These are phyloP conservation scores for Agrochola litura DNA, from an alignment of 2,888 invertebrate genomes.

Conservation along the genomic window DNA sequence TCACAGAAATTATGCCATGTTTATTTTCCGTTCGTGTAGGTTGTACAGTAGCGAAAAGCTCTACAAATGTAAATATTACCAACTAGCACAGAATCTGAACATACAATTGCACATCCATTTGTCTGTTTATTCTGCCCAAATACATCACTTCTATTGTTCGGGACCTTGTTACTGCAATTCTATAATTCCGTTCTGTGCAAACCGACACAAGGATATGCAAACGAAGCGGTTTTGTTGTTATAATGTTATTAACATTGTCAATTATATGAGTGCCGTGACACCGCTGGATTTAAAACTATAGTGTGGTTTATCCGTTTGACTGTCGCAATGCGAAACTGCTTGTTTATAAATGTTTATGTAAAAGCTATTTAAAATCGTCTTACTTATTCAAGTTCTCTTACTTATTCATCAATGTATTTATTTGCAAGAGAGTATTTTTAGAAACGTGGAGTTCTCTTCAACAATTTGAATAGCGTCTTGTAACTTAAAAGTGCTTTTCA, in stretches of 20 bases:
- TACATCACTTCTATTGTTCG: constrained; percentile 41
- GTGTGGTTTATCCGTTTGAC: background rate
- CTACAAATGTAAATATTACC: constrained; percentile 10
- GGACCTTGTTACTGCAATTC: constrained; percentile 66
- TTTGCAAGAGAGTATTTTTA: no score
- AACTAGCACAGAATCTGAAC: constrained; percentile 19
- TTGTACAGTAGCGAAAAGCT: background rate
- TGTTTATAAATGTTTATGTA: background rate
- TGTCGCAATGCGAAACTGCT: constrained; percentile 6
- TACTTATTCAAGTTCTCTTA: no score
- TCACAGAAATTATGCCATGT: background rate
- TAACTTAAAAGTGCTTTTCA: background rate
- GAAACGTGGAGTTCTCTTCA: background rate
- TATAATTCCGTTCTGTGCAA: constrained; percentile 65
- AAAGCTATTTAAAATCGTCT: no score
- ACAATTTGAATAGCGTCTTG: background rate
- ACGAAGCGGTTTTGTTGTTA: constrained; percentile 62
- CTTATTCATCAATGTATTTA: no score
- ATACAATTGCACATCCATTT: constrained; percentile 33
- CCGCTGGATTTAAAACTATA: background rate
- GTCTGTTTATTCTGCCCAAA: constrained; percentile 63
- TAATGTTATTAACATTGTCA: constrained; percentile 68
- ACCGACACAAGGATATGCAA: constrained; percentile 73
- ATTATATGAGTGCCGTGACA: constrained; percentile 38
- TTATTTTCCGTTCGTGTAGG: background rate